phyloP scores from a whole-genome alignment of 2,113 vertebrate genomes.

The Eurystomus gularis region DNA sequence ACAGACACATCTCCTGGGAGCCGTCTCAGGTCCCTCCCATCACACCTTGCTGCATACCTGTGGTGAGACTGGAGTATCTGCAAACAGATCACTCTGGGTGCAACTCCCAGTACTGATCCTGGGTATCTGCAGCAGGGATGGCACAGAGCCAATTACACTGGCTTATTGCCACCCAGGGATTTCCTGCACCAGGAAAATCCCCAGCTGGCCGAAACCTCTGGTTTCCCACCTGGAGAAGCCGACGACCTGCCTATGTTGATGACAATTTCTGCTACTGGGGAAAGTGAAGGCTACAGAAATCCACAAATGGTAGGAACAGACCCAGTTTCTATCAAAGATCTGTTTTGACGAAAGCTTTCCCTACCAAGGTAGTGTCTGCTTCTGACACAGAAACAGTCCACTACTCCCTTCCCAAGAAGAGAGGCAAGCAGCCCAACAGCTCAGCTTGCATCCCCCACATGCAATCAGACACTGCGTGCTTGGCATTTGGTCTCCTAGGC shows the following conservation, averaged over 20 bases:
- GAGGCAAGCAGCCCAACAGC: neutral
- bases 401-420: neutral
- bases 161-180: neutral
- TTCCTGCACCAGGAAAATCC: slow-evolving; percentile 1
- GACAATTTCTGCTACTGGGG: neutral
- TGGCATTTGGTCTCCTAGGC: neutral
- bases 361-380: neutral
- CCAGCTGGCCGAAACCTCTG: neutral
- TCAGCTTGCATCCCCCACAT: accelerated
- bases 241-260: neutral
- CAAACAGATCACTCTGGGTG: neutral
- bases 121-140: neutral
- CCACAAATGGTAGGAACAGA: neutral
- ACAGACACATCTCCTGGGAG: neutral
- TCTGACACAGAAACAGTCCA: accelerated
- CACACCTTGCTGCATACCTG: neutral
- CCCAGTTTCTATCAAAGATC: neutral
- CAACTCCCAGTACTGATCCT: neutral
- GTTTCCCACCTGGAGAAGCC: neutral
- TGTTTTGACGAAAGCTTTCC: neutral
- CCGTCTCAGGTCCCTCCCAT: neutral
- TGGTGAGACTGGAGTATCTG: neutral
- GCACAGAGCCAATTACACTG: neutral
- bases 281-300: neutral
- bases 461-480: neutral